phyloP scores from a whole-genome alignment of 2,888 invertebrate species.

The Ypsolopha sequella region DNA sequence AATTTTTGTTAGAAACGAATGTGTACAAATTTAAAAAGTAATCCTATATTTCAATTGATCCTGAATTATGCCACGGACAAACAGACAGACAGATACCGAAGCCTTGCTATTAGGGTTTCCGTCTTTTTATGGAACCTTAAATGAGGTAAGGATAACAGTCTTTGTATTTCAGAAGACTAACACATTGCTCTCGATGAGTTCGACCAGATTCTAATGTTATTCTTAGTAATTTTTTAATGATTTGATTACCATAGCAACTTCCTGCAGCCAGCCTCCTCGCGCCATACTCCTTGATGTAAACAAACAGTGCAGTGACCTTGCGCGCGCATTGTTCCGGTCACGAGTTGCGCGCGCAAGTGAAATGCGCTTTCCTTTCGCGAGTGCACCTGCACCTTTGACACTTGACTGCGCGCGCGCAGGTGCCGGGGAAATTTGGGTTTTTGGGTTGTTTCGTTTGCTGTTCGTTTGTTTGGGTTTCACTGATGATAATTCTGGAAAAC shows the following conservation, averaged over 20 bases:
- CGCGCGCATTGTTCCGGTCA: constrained; percentile 13
- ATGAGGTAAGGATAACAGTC: too few species aligned
- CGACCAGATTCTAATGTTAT: too few species aligned
- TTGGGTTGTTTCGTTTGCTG: neutral
- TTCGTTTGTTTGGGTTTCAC: neutral
- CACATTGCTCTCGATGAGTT: too few species aligned
- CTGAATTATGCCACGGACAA: too few species aligned
- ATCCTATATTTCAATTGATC: too few species aligned
- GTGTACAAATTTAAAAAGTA: too few species aligned
- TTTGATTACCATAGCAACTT: neutral
- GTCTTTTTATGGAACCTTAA: too few species aligned
- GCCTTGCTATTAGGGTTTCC: too few species aligned
- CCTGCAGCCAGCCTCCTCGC: neutral
- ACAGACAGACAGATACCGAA: too few species aligned
- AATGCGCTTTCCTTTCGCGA: constrained; percentile 44
- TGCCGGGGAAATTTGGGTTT: neutral
- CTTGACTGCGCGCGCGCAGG: neutral
- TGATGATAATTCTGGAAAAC: neutral
- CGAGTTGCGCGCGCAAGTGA: constrained; percentile 25
- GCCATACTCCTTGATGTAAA: neutral
- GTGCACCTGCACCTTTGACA: constrained; percentile 36
- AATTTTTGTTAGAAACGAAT: too few species aligned
- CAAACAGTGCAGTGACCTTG: constrained; percentile 8
- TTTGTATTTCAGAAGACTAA: too few species aligned
- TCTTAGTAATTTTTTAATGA: too few species aligned